Conservation (phyloP, 2,113 vertebrate species). For the Prinia subflava region DNA sequence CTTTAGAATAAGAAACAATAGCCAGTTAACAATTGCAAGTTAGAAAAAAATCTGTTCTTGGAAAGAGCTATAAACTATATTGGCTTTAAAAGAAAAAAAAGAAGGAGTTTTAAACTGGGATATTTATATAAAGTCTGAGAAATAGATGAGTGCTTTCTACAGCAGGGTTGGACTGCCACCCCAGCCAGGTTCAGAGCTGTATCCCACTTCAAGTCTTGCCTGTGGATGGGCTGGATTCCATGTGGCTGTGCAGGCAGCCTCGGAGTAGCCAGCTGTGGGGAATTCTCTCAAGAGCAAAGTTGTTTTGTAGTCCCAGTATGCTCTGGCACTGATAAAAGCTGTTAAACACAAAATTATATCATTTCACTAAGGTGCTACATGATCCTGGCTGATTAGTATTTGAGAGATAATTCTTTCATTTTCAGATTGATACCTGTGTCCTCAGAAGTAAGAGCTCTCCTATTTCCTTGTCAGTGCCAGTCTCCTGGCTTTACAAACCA, state of each 20-base stretch:
- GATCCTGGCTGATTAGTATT: background rate
- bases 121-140: background rate
- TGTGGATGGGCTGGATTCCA: rapidly evolving
- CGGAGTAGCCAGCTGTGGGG: rapidly evolving
- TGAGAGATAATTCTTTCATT: background rate
- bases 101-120: background rate
- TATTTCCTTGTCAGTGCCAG: background rate
- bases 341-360: background rate
- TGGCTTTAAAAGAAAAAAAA: background rate
- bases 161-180: background rate
- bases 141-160: background rate
- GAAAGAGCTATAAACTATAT: background rate
- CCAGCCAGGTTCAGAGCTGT: background rate
- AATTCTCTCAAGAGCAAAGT: background rate
- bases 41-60: background rate
- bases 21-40: background rate
- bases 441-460: background rate
- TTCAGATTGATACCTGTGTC: background rate
- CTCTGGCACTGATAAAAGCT: background rate
- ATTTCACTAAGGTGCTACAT: background rate
- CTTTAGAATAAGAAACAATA: background rate
- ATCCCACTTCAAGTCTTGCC: background rate
- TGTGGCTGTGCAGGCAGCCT: background rate
- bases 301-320: background rate
- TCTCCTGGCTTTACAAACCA: background rate